Evolutionary conservation across 2,888 invertebrate genomes (phyloP).

Genomic region (Dione juno): DNA sequence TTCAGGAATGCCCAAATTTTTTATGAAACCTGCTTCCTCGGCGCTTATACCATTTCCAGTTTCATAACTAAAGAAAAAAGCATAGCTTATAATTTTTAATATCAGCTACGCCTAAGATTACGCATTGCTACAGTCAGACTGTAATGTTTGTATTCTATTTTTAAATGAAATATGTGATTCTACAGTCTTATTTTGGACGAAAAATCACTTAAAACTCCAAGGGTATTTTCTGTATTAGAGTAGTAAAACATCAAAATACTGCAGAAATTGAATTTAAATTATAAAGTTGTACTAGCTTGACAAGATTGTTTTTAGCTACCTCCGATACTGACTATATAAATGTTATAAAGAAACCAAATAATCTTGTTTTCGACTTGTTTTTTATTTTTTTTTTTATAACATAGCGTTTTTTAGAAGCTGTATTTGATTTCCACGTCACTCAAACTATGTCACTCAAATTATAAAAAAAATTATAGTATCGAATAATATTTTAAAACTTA

Average conservation of each 20-base stretch:
- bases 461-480: too few species aligned
- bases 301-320: too few species aligned
- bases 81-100: neutral
- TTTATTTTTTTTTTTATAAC: too few species aligned
- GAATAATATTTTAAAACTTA: too few species aligned
- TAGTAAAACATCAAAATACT: neutral
- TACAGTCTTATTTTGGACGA: neutral
- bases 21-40: constrained; percentile 84
- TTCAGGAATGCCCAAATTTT: constrained; percentile 82
- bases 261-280: too few species aligned
- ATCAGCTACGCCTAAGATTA: neutral
- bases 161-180: neutral
- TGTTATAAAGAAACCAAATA: too few species aligned
- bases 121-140: neutral
- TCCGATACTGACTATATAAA: too few species aligned
- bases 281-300: too few species aligned
- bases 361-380: too few species aligned
- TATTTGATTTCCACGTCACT: too few species aligned
- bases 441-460: too few species aligned
- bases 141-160: constrained; percentile 2
- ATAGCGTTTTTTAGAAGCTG: too few species aligned
- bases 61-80: constrained; percentile 73
- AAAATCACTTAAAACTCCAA: neutral
- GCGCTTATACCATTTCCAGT: constrained; percentile 87
- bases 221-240: neutral